A percentile compares a stretch with the other conserved stretches of the same genome.
phyloP scores from a whole-genome alignment of 1,140 invertebrate genomes.

The Drosophila sproati region DNA sequence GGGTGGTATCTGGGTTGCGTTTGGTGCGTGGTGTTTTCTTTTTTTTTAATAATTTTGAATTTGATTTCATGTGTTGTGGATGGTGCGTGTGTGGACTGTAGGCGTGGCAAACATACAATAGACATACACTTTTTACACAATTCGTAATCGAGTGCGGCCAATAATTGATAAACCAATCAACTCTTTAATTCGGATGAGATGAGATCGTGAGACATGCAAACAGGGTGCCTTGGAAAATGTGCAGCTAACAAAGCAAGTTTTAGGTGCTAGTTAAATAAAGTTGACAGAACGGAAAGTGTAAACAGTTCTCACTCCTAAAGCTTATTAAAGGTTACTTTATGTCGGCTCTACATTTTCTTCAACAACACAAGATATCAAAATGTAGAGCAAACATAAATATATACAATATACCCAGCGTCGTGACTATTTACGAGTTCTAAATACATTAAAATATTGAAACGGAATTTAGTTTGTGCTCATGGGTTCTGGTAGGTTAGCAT shows the following conservation, averaged over 20 bases:
- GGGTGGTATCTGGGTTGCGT: conserved; percentile 21
- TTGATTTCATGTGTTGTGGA: conserved; percentile 20
- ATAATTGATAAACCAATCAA: conserved; percentile 29
- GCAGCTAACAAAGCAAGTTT: conserved; percentile 24
- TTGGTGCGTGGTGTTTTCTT: conserved; percentile 21
- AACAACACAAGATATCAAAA: neutral
- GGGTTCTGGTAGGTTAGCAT: neutral
- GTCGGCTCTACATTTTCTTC: neutral
- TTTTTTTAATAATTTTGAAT: conserved; percentile 22
- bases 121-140: conserved; percentile 29
- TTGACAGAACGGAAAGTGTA: conserved; percentile 3
- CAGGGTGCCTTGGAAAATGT: conserved; percentile 40
- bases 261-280: conserved; percentile 7
- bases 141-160: conserved; percentile 17
- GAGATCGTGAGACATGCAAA: conserved; percentile 53
- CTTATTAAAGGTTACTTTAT: neutral
- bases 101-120: conserved; percentile 26
- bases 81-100: conserved; percentile 27
- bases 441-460: neutral
- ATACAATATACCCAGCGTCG: neutral
- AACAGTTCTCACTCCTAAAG: neutral
- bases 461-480: conserved; percentile 5
- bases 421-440: neutral
- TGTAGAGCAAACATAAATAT: neutral
- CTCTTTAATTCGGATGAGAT: conserved; percentile 3